Evolutionary conservation across 2,113 vertebrate species (phyloP).

Genomic region (Stomatorhinus ivindoensis): DNA sequence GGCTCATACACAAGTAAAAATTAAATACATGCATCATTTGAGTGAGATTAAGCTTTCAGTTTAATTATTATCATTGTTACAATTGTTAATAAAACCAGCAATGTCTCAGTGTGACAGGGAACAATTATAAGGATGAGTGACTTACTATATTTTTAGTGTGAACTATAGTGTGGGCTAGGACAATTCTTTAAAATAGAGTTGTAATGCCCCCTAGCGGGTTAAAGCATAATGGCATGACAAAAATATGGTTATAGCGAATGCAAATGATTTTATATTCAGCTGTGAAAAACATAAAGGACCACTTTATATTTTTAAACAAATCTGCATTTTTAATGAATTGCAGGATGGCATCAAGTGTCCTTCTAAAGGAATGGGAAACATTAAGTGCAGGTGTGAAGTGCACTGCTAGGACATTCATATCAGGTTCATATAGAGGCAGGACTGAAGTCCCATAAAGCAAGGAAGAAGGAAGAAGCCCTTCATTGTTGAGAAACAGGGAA

Average conservation of each 20-base stretch:
- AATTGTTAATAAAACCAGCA: slow-evolving; percentile 4
- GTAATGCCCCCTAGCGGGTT: neutral
- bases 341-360: no score
- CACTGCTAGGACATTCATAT: no score
- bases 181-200: neutral
- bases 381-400: no score
- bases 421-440: no score
- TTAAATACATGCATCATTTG: neutral
- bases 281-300: no score
- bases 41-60: neutral
- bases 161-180: neutral
- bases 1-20: neutral
- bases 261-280: neutral
- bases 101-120: neutral
- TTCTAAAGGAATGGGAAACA: no score
- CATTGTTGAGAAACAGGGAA: no score
- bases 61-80: neutral
- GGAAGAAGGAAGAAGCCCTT: no score
- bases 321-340: no score
- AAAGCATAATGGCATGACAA: neutral
- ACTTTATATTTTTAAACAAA: no score
- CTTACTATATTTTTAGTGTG: neutral
- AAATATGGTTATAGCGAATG: neutral
- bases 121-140: neutral
- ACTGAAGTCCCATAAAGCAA: no score